Evolutionary conservation across 2,797 vertebrate species (phyloP).

Genomic region (Neopelma chrysocephalum): DNA sequence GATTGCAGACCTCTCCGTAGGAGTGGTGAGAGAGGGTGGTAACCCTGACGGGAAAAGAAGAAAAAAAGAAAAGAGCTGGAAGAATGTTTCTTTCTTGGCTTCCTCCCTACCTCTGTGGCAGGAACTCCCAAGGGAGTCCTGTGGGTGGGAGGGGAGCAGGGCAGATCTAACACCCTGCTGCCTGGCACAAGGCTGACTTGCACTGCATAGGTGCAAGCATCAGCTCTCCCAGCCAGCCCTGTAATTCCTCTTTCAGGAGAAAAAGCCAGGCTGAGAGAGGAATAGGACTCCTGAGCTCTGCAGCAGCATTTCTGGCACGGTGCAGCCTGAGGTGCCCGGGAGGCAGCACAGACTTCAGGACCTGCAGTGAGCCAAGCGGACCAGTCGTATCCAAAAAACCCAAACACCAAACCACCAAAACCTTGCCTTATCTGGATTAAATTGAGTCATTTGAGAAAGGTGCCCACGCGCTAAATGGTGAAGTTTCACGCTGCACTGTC

Average conservation of each 20-base stretch:
- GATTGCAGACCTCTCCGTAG: not conserved
- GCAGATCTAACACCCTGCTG: not conserved
- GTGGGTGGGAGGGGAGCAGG: not conserved
- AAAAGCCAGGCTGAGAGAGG: not conserved
- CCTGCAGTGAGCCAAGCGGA: not conserved
- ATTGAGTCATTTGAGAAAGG: not conserved
- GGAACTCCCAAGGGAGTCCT: not conserved
- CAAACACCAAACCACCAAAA: not conserved
- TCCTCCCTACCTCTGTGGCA: not conserved
- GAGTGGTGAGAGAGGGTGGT: constrained; percentile 3
- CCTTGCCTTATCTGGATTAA: not conserved
- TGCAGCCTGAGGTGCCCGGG: not conserved
- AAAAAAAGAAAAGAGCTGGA: not conserved
- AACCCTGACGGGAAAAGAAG: not conserved
- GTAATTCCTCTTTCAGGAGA: not conserved
- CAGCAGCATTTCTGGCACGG: not conserved
- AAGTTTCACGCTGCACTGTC: not conserved
- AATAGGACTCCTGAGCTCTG: not conserved
- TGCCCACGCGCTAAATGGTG: fast-evolving
- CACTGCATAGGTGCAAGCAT: not conserved
- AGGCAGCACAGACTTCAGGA: not conserved
- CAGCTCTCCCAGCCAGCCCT: not conserved
- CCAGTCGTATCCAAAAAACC: not conserved
- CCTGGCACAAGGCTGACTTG: not conserved
- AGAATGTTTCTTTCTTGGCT: constrained; percentile 15